These are phyloP conservation scores for Brachypalpus laphriformis DNA, from an alignment of 2,888 invertebrate genomes.

Conservation along the genomic window DNA sequence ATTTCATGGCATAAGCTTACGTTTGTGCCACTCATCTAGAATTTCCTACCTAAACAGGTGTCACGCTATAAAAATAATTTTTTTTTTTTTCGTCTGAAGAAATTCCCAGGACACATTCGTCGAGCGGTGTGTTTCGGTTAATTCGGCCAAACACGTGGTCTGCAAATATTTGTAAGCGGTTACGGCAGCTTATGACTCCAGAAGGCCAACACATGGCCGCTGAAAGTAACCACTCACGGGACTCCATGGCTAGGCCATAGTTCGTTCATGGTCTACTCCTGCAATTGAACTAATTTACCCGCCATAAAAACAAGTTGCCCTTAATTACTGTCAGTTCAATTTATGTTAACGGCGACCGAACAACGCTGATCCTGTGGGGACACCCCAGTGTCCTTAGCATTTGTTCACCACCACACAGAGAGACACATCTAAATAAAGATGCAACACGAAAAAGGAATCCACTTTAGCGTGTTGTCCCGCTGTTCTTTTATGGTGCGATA, in stretches of 20 bases:
- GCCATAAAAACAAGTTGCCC: slow-evolving; percentile 65
- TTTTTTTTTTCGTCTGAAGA: neutral
- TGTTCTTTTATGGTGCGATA: neutral
- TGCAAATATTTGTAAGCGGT: neutral
- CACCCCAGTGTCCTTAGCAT: slow-evolving; percentile 37
- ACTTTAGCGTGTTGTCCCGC: neutral
- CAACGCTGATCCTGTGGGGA: slow-evolving; percentile 54
- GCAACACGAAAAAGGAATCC: slow-evolving; percentile 26
- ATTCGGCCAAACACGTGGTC: neutral
- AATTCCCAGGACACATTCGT: neutral
- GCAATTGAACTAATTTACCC: slow-evolving; percentile 54
- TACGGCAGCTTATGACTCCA: too few relatives aligned
- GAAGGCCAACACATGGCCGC: neutral
- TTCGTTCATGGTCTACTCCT: neutral
- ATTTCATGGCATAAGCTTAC: neutral
- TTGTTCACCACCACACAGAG: slow-evolving; percentile 29
- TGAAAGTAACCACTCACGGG: too few relatives aligned
- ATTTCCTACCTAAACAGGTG: neutral
- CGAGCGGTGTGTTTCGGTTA: neutral
- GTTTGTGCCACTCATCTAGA: neutral
- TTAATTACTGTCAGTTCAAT: slow-evolving; percentile 69
- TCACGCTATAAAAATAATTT: neutral
- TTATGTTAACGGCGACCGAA: slow-evolving; percentile 61
- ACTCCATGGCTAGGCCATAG: neutral
- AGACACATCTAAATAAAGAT: slow-evolving; percentile 26